Percentiles rank a stretch among this genome's conserved stretches.
These are phyloP conservation scores for Torymus aiolomorphi DNA, from an alignment of 2,888 invertebrate genomes.

Conservation along the genomic window DNA sequence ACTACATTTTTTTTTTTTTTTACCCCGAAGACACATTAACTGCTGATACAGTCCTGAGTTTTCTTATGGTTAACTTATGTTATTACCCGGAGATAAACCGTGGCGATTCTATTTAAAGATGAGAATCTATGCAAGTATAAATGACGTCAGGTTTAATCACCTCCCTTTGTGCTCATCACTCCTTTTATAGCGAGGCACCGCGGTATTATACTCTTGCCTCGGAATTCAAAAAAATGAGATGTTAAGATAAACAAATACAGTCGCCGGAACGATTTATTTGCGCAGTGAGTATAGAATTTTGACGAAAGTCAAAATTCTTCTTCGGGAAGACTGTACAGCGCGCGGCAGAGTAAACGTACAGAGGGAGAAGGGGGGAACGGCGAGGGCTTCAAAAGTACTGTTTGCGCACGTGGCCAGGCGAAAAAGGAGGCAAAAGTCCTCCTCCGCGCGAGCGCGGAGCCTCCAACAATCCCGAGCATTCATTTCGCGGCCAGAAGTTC, in stretches of 20 bases:
- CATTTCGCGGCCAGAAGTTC: slow-evolving; percentile 47
- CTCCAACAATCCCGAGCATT: slow-evolving; percentile 50
- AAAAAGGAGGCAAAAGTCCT: slow-evolving; percentile 35
- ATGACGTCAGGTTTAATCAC: slow-evolving; percentile 18
- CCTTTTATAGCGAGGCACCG: background rate
- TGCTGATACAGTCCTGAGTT: background rate
- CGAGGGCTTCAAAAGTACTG: slow-evolving; percentile 31
- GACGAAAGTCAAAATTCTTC: slow-evolving; percentile 24
- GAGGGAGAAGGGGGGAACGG: slow-evolving; percentile 24
- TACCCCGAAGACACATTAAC: too few relatives aligned
- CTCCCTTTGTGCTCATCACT: slow-evolving; percentile 17
- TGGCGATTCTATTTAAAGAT: slow-evolving; percentile 18
- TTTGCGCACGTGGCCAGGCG: slow-evolving; percentile 44
- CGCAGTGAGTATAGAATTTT: background rate
- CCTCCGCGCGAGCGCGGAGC: background rate
- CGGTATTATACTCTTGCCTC: background rate
- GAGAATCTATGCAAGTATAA: slow-evolving; percentile 8
- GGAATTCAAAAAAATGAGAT: too few relatives aligned
- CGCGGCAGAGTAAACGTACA: too few relatives aligned
- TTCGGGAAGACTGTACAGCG: too few relatives aligned
- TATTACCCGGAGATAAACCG: slow-evolving; percentile 3
- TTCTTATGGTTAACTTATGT: slow-evolving; percentile 11
- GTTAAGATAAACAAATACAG: too few relatives aligned
- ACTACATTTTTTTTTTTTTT: slow-evolving; percentile 4
- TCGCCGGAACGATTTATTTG: too few relatives aligned